phyloP scores from a whole-genome alignment of 2,888 invertebrate species.

The Mechanitis mazaeus region DNA sequence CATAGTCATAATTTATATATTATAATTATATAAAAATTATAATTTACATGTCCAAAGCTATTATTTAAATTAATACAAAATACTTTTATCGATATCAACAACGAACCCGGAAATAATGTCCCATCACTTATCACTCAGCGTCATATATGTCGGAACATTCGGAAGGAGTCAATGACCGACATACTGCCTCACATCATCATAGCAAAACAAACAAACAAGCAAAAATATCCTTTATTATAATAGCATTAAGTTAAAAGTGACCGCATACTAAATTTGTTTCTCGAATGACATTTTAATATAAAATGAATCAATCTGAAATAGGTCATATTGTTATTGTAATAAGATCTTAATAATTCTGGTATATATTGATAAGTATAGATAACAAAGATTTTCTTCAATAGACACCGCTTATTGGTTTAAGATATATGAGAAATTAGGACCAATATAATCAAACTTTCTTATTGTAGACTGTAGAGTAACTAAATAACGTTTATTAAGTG shows the following conservation, averaged over 20 bases:
- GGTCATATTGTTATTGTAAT: constrained; percentile 1
- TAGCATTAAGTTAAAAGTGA: constrained; percentile 2
- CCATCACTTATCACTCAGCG: constrained; percentile 19
- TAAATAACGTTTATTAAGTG: no score
- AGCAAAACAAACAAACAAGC: constrained; percentile 30
- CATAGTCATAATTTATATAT: no score
- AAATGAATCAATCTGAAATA: neutral
- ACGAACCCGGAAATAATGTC: constrained; percentile 19
- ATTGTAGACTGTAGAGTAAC: no score
- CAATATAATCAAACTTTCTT: no score
- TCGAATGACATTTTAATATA: constrained; percentile 7
- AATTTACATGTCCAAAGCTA: no score
- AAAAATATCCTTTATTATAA: constrained; percentile 31
- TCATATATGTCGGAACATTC: constrained; percentile 43
- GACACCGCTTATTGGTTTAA: no score
- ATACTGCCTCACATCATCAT: constrained; percentile 63
- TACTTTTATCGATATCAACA: constrained; percentile 25
- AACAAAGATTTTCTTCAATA: no score
- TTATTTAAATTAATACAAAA: constrained; percentile 9
- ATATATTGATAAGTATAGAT: no score
- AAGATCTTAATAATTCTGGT: constrained; percentile 4
- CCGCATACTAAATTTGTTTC: neutral
- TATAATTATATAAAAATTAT: no score
- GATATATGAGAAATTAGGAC: no score
- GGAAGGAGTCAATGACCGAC: constrained; percentile 60